Conservation (phyloP, 2,113 vertebrate genomes). For the Cricetomys ansorgei region DNA sequence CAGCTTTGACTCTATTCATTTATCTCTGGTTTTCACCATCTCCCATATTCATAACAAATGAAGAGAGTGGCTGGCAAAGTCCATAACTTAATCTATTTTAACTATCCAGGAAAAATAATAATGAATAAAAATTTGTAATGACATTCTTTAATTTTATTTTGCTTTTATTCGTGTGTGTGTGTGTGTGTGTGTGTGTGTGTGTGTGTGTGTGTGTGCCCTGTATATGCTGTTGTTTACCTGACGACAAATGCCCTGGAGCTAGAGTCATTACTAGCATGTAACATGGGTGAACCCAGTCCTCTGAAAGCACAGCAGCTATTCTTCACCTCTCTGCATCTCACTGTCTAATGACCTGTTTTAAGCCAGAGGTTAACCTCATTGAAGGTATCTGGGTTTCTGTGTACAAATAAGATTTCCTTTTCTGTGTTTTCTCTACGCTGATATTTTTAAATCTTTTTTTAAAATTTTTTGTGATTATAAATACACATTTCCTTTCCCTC, state of each 20-base stretch:
- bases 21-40: slow-evolving; percentile 71
- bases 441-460: neutral
- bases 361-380: neutral
- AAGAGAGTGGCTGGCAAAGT: slow-evolving; percentile 73
- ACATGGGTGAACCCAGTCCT: neutral
- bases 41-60: slow-evolving; percentile 71
- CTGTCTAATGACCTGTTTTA: neutral
- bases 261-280: neutral
- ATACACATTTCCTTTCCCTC: neutral
- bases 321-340: neutral
- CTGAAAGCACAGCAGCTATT: neutral
- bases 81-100: slow-evolving; percentile 79
- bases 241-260: neutral
- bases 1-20: slow-evolving; percentile 63
- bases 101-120: slow-evolving; percentile 81
- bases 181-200: no score
- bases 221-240: neutral
- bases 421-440: neutral
- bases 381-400: slow-evolving; percentile 74
- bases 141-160: slow-evolving; percentile 69
- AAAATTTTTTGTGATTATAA: neutral
- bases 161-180: neutral
- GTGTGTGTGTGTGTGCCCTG: neutral
- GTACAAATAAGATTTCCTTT: slow-evolving; percentile 71
- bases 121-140: slow-evolving; percentile 79